These are phyloP conservation scores for Neodontobutis hainanensis DNA, from an alignment of 2,113 vertebrate species.

Conservation along the genomic window DNA sequence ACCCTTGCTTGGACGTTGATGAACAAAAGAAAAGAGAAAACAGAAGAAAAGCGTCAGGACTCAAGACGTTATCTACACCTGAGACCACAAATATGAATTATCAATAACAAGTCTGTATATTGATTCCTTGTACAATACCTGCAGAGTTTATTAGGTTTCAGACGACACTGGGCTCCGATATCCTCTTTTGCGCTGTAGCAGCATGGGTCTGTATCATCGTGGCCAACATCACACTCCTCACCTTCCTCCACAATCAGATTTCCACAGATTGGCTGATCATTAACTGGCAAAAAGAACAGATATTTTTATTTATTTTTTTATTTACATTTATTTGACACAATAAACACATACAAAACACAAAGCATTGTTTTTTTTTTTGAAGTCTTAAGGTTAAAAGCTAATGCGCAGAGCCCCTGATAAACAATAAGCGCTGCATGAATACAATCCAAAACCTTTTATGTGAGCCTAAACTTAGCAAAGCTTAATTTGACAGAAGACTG, in stretches of 20 bases:
- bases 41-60: no score
- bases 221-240: slow-evolving; percentile 83
- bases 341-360: no score
- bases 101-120: not conserved
- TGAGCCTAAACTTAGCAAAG: no score
- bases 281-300: slow-evolving; percentile 66
- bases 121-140: slow-evolving; percentile 64
- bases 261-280: slow-evolving; percentile 82
- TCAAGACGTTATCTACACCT: no score
- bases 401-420: no score
- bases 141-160: slow-evolving; percentile 79
- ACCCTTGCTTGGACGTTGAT: slow-evolving; percentile 81
- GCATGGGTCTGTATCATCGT: slow-evolving; percentile 72
- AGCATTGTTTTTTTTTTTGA: no score
- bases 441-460: no score
- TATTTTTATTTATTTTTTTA: not conserved
- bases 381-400: no score
- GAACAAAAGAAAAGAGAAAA: not conserved
- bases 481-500: not conserved
- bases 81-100: not conserved
- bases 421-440: no score
- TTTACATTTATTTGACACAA: no score
- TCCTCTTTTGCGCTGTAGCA: slow-evolving; percentile 76
- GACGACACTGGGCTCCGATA: slow-evolving; percentile 67
- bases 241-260: slow-evolving; percentile 82